phyloP scores from a whole-genome alignment of 2,113 vertebrate genomes.

The Microtus richardsoni region DNA sequence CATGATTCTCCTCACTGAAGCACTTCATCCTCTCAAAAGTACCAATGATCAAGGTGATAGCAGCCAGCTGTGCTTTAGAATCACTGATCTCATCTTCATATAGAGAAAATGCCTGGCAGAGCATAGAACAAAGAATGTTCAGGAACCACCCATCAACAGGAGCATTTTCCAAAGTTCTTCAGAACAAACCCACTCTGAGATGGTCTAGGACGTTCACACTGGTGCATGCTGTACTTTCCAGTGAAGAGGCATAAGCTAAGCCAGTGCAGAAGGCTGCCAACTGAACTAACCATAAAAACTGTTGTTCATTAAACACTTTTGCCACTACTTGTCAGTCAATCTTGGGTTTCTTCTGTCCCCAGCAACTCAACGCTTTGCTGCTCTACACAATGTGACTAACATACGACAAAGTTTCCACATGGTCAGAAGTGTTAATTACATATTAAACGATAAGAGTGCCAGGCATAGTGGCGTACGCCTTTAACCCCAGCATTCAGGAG shows the following conservation, averaged over 20 bases:
- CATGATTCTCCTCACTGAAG: conserved; percentile 99
- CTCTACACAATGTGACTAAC: neutral
- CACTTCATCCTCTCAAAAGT: conserved; percentile 98
- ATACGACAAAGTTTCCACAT: neutral
- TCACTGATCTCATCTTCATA: conserved; percentile 99
- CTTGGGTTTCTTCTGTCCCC: neutral
- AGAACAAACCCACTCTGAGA: neutral
- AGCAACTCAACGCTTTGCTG: neutral
- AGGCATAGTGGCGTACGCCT: neutral
- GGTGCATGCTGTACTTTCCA: too few relatives aligned
- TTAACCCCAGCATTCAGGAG: neutral
- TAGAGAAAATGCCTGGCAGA: conserved; percentile 95
- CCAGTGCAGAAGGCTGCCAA: neutral
- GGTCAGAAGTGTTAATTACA: neutral
- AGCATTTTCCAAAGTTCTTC: neutral
- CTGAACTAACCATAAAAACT: neutral
- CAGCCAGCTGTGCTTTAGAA: conserved; percentile 99
- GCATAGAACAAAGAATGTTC: conserved; percentile 29
- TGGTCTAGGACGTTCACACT: neutral
- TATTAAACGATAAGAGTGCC: neutral
- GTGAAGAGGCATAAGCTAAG: neutral
- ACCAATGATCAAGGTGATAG: conserved; percentile 98
- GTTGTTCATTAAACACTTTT: neutral
- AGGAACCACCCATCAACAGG: neutral
- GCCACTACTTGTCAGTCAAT: neutral